Evolutionary conservation across 2,113 vertebrate genomes (phyloP), one percentile per base, ranked within the genome.

Genomic region (Trogon melanurus): DNA sequence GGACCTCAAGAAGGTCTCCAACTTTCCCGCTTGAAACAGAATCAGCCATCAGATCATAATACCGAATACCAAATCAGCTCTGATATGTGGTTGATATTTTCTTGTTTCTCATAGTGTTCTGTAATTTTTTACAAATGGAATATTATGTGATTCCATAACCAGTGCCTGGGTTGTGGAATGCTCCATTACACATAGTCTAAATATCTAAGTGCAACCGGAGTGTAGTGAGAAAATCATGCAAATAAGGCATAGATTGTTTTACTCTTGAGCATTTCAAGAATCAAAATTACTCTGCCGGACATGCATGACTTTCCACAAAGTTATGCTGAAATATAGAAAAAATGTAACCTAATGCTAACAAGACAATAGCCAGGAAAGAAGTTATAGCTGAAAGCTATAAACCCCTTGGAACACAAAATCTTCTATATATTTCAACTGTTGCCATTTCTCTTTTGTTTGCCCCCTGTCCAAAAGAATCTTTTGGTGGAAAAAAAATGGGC

Each of bases 51-150:
- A 72, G 58, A 65, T 53, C 16, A 26, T 93, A 95, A 53, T 81
- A 72, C 58, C 82, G 82, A 91, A 84, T 75, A 94, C 12, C 56
- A 93, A 96, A 88, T 89, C 64, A 97, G 22, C 22, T 85, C 38
- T 70, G 23, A 82, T 67, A 94, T 29, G 15, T 64, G 20, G 45
- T 57, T 93, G 74, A 58, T 93, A 66, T 94, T 93, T 97, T 91
- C 64, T 85, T 25, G 6, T 71, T 78, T 89, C 56, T 67, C 79
- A 50, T 38, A 10, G 1, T n/a, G 21, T 30, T 66, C 86, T 78
- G 44, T 29, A 66, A 16, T 82, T 60, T 21, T 73, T 87, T 86
- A 80, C 23, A 45, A 91, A 70, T 34, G 62, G 25, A 92, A 87
- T 38, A 34, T 65, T 70, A 56, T 6, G 57, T 69, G 13, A 3